phyloP scores from a whole-genome alignment of 2,888 invertebrate species.

The Slavum lentiscoides region DNA sequence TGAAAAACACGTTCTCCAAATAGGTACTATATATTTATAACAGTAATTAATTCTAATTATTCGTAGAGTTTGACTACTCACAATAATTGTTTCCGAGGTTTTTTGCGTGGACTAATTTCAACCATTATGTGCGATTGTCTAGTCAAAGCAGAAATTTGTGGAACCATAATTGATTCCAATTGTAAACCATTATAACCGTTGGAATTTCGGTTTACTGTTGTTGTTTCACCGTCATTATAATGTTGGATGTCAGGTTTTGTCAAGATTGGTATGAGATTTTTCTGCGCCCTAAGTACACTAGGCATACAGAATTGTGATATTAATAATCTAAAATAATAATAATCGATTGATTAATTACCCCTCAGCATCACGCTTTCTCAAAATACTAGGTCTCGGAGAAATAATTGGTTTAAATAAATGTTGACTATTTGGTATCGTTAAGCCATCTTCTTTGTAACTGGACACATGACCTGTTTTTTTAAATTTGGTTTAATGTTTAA shows the following conservation, averaged over 20 bases:
- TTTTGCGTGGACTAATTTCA: constrained; percentile 82
- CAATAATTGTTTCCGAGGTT: constrained; percentile 87
- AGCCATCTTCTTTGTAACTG: constrained; percentile 18
- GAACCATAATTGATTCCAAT: constrained; percentile 31
- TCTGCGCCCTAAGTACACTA: constrained; percentile 39
- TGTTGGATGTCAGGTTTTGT: constrained; percentile 14
- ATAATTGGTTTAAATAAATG: constrained; percentile 60
- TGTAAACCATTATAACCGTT: constrained; percentile 25
- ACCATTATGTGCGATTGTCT: constrained; percentile 55
- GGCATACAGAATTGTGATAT: constrained; percentile 5
- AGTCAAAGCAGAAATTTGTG: constrained; percentile 31
- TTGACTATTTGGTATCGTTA: constrained; percentile 43
- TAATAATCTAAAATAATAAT: not conserved
- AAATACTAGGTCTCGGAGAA: constrained; percentile 80
- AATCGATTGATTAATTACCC: constrained; percentile 61
- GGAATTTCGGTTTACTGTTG: constrained; percentile 4
- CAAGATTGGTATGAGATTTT: constrained; percentile 38
- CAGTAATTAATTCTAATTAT: not conserved
- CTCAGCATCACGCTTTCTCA: constrained; percentile 85
- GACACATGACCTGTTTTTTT: constrained; percentile 17
- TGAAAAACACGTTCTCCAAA: not conserved
- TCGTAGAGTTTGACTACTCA: constrained; percentile 63
- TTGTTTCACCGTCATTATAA: not conserved
- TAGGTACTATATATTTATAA: not conserved
- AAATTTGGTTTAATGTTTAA: not conserved